Conservation (phyloP, 2,797 vertebrate genomes). For the Poliocrania exsul region DNA sequence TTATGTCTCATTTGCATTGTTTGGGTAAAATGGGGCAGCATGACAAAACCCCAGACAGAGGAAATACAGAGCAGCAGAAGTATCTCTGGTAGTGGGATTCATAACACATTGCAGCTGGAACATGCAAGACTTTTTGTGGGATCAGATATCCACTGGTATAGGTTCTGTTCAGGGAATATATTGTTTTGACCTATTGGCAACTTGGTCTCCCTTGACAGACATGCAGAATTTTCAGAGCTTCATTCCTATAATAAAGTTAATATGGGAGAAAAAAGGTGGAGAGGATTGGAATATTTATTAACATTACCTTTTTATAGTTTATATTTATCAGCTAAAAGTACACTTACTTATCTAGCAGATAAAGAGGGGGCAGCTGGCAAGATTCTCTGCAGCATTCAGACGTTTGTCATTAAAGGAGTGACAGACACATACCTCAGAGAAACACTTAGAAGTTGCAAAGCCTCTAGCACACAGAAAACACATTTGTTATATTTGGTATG, state of each 20-base stretch:
- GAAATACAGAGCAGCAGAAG: background rate
- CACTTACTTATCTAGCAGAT: background rate
- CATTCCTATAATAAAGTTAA: background rate
- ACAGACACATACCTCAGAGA: background rate
- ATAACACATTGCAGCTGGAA: background rate
- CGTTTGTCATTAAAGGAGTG: background rate
- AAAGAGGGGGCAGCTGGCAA: background rate
- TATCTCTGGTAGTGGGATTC: background rate
- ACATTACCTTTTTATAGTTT: background rate
- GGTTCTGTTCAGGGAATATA: background rate
- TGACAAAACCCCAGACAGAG: fast-evolving
- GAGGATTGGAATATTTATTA: background rate
- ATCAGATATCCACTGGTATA: background rate
- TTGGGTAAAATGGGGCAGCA: background rate
- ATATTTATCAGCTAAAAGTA: background rate
- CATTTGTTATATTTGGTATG: background rate
- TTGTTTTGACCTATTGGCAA: background rate
- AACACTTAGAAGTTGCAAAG: background rate
- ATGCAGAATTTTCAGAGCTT: background rate
- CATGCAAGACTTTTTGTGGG: background rate
- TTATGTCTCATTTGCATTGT: background rate
- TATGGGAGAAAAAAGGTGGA: background rate
- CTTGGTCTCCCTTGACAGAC: background rate
- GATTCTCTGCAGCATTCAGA: background rate
- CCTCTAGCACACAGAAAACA: background rate